Percentiles rank a stretch among this genome's conserved stretches.
Conservation (phyloP, 2,797 vertebrate genomes). For the Tragelaphus oryx region DNA sequence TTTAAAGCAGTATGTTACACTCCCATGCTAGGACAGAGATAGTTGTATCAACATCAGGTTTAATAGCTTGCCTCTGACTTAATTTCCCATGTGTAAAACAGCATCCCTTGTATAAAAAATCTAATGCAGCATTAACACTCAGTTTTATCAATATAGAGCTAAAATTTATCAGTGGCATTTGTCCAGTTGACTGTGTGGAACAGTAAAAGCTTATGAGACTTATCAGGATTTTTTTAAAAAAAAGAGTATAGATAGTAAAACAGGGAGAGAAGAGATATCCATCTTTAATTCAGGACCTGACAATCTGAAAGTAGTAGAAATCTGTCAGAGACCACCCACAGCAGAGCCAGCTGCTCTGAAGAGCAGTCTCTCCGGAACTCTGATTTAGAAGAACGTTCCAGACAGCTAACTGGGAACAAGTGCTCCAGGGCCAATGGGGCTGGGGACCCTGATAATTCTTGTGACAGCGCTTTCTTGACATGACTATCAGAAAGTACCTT, state of each 20-base stretch:
- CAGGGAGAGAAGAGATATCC: neutral
- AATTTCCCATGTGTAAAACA: neutral
- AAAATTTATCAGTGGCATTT: constrained; percentile 20
- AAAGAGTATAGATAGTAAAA: neutral
- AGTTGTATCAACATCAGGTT: neutral
- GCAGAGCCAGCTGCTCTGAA: neutral
- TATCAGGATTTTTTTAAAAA: neutral
- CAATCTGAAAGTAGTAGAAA: neutral
- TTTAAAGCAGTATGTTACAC: neutral
- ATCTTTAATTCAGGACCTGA: constrained; percentile 26
- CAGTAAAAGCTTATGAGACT: constrained; percentile 22
- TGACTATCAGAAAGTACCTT: neutral
- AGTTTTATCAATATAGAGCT: neutral
- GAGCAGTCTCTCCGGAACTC: neutral
- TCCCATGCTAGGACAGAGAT: neutral
- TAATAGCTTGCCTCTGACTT: neutral
- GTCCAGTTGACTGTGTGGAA: neutral
- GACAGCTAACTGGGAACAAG: neutral
- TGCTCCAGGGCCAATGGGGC: neutral
- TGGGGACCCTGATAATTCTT: neutral
- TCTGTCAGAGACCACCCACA: neutral
- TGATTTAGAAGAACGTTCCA: neutral
- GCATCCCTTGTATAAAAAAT: neutral
- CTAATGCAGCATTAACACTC: neutral
- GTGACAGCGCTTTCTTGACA: neutral